Evolutionary conservation across 2,888 invertebrate species (phyloP).

Genomic region (Nineta flava): DNA sequence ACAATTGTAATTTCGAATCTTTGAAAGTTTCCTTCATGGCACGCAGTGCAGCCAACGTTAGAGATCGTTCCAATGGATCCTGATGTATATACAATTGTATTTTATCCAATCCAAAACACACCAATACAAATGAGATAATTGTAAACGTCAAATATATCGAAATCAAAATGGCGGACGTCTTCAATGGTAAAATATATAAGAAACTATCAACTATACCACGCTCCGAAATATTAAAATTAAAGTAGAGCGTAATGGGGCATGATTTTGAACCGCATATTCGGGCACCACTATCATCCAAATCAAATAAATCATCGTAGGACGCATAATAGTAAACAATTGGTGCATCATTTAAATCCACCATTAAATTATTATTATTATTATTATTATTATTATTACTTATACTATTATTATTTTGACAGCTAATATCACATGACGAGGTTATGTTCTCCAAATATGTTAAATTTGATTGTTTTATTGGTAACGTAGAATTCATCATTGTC

Average conservation of each 20-base stretch:
- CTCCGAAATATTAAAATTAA: conserved; percentile 9
- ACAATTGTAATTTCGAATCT: conserved; percentile 49
- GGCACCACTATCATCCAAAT: conserved; percentile 34
- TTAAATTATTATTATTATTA: neutral
- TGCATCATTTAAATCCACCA: neutral
- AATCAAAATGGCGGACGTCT: conserved; percentile 25
- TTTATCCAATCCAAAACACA: conserved; percentile 31
- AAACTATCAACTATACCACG: conserved; percentile 9
- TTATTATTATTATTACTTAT: neutral
- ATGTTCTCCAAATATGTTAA: neutral
- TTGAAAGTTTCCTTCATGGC: conserved; percentile 35
- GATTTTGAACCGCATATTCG: conserved; percentile 41
- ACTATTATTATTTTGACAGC: no score
- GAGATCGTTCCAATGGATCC: conserved; percentile 29
- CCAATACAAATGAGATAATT: conserved; percentile 28
- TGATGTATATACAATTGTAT: conserved; percentile 39
- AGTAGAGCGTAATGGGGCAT: conserved; percentile 27
- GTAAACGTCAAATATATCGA: conserved; percentile 29
- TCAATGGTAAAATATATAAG: conserved; percentile 21
- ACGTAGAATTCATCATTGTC: neutral
- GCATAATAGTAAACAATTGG: conserved; percentile 15
- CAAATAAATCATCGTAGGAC: conserved; percentile 32
- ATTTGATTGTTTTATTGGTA: neutral
- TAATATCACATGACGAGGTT: neutral
- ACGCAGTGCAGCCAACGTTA: conserved; percentile 28